Conservation (phyloP, 1,140 invertebrate species). For the Trinorchestia longiramus region DNA sequence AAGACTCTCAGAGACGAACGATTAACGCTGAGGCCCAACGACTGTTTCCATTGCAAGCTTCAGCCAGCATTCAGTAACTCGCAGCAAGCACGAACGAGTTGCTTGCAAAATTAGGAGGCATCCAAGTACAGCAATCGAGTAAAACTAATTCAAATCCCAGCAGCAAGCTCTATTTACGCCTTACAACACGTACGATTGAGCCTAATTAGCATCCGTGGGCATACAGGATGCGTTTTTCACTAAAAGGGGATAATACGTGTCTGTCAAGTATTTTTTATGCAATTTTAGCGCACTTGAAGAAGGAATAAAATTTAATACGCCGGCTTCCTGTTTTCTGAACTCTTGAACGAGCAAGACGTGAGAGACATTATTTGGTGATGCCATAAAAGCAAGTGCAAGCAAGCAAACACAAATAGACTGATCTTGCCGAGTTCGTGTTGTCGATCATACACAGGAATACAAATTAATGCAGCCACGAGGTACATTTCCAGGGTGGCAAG, state of each 20-base stretch:
- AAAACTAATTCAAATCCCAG: neutral
- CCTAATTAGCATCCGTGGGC: neutral
- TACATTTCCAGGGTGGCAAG: neutral
- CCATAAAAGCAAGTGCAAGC: neutral
- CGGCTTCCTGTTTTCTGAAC: neutral
- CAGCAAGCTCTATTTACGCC: neutral
- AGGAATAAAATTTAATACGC: neutral
- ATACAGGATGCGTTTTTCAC: neutral
- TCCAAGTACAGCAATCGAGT: neutral
- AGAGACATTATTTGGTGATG: neutral
- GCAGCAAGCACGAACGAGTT: neutral
- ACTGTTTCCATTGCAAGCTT: neutral
- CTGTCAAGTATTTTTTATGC: neutral
- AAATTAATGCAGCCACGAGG: neutral
- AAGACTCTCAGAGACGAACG: neutral
- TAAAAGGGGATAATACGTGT: neutral
- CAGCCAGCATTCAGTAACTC: neutral
- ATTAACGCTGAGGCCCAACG: neutral
- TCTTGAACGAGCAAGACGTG: neutral
- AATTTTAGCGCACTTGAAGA: neutral
- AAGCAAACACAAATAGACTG: neutral
- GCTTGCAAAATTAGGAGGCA: neutral
- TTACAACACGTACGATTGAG: neutral
- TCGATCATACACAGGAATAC: neutral
- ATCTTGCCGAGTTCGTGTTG: neutral